A percentile compares a stretch with the other conserved stretches of the same genome.
phyloP scores from a whole-genome alignment of 2,797 vertebrate genomes.

The Chanos chanos region DNA sequence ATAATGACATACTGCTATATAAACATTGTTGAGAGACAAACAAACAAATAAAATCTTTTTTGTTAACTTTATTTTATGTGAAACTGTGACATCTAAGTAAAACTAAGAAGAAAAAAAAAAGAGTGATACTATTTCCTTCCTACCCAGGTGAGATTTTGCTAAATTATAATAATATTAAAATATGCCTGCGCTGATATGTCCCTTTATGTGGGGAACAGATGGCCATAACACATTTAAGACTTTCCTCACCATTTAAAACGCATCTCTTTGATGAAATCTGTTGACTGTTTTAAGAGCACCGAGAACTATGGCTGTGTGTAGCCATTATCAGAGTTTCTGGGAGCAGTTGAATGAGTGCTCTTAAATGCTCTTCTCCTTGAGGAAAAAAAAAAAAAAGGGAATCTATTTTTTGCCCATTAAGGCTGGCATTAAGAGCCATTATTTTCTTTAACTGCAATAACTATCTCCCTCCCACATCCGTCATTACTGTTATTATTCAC shows the following conservation, averaged over 20 bases:
- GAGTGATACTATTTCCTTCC: neutral
- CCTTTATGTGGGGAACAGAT: conserved; percentile 36
- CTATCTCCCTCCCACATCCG: conserved; percentile 52
- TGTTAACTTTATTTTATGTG: neutral
- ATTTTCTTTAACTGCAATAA: conserved; percentile 60
- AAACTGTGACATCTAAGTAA: neutral
- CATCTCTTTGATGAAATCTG: conserved; percentile 25
- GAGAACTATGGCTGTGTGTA: conserved; percentile 27
- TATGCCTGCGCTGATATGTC: conserved; percentile 24
- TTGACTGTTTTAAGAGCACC: conserved; percentile 25
- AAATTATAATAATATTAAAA: conserved; percentile 32
- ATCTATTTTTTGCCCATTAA: conserved; percentile 68
- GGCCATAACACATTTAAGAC: conserved; percentile 25
- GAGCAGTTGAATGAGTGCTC: conserved; percentile 51
- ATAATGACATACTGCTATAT: too few relatives aligned
- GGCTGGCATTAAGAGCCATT: conserved; percentile 65
- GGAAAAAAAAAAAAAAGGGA: conserved; percentile 49
- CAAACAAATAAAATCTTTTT: neutral
- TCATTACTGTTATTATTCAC: conserved; percentile 64
- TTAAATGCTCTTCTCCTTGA: conserved; percentile 55
- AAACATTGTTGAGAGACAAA: neutral
- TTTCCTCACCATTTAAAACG: conserved; percentile 17
- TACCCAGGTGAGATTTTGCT: conserved; percentile 27
- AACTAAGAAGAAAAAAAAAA: conserved; percentile 8
- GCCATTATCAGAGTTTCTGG: conserved; percentile 36